Base-by-base conservation (phyloP, 2,113 vertebrate species). In the Dicentrarchus labrax region DNA sequence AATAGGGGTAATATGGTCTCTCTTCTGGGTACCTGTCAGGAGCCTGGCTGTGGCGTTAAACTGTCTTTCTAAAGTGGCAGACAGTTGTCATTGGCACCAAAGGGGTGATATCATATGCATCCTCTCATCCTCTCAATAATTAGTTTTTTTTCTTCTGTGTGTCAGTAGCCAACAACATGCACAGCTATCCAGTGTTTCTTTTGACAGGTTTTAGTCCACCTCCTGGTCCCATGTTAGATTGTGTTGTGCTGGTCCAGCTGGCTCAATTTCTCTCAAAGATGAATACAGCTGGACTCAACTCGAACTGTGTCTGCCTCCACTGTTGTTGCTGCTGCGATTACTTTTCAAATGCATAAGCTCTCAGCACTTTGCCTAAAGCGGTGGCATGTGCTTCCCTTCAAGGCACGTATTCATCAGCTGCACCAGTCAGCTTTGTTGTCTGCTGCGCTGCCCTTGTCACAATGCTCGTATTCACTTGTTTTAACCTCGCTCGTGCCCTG, bases 381-480 rank as follows among this genome's bases (percentile, higher is more conserved):
- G 57, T 8, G 0, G 43, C 74, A 43, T 41, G 78, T 60, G 69
- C 65, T 24, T 39, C 57, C 70, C 70, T 83, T 67, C 16, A 11
- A 71, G 72, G 68, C 62, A 47, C 2, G 3, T 73, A 56, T 74
- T 67, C 21, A 0, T 76, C 67, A 59, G 62, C 54, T n/a, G 50
- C 30, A 59, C 22, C 36, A 45, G 39, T 50, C 21, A 30, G 54
- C 68, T 57, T 11, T 54, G 64, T 22, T 4, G 45, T 21, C 43
- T 12, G 41, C 45, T 3, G 53, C 36, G 15, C 54, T 67, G 48
- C 66, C 17, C 66, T 47, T 56, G 61, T 59, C 66, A 51, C 71
- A 21, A 1, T 6, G 17, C 50, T 87, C 56, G 30, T 41, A 39
- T 51, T 64, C 39, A 13, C 24, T 12, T 11, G 43, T 19, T 19